Conservation (phyloP, 2,113 vertebrate species). For the Sinocyclocheilus maitianheensis region DNA sequence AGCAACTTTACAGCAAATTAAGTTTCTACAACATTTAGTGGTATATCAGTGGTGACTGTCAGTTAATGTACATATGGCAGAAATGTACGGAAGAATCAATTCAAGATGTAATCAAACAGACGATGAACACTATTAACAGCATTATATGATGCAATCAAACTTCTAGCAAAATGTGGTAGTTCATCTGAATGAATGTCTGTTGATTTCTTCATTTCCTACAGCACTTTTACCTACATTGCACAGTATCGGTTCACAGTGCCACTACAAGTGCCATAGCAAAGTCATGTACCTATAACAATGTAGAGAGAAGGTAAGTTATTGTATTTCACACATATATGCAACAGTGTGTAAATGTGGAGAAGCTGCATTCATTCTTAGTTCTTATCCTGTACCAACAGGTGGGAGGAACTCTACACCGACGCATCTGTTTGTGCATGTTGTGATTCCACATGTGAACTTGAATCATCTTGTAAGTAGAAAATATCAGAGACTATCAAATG, state of each 20-base stretch:
- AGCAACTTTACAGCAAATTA: too few species aligned
- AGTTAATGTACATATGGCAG: too few species aligned
- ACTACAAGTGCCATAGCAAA: conserved; percentile 55
- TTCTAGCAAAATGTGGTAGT: too few species aligned
- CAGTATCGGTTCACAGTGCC: conserved; percentile 49
- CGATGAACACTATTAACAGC: too few species aligned
- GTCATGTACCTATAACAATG: conserved; percentile 67
- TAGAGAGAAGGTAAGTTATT: conserved; percentile 51
- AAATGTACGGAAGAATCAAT: too few species aligned
- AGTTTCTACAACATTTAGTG: too few species aligned
- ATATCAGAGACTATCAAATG: not conserved
- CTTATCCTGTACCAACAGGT: conserved; percentile 54
- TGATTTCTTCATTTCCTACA: conserved; percentile 36
- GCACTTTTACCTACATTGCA: conserved; percentile 69
- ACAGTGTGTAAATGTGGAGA: not conserved
- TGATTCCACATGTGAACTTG: conserved; percentile 57
- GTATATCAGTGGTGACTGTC: too few species aligned
- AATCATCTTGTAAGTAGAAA: conserved; percentile 52
- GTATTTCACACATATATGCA: not conserved
- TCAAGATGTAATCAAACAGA: too few species aligned
- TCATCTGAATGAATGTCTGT: not conserved
- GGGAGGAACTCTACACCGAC: conserved; percentile 65
- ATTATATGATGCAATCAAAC: too few species aligned
- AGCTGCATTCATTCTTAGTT: not conserved
- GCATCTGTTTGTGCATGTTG: conserved; percentile 65